Base-by-base conservation (phyloP, 1,140 invertebrate genomes). In the Chironomus tepperi region DNA sequence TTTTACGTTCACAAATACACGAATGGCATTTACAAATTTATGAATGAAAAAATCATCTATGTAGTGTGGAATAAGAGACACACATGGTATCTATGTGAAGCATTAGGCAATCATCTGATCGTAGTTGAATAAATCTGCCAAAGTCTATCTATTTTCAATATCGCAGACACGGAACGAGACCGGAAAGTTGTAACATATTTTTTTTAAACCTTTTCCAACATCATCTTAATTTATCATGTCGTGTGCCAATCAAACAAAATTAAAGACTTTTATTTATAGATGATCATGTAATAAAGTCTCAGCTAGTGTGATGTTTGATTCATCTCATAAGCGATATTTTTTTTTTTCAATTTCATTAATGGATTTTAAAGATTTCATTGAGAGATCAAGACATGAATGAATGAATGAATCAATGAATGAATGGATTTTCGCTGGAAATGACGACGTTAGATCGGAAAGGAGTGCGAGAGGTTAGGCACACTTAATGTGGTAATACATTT, bases 1-100 rank as follows among this genome's bases (percentile, higher is more conserved):
- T 21, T 15, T 18, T 10, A 18, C 65, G 65, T 21, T 18, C 65
- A 70, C 65, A 70, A 70, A 18, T 10, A 70, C 65, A 70, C n/a
- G 47, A 57, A 57, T 57, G 47, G 47, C 65, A 70, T 70, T 70
- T 18, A 70, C 16, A 70, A 70, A 70, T 70, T 70, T 70, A 70
- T 70, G 65, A 70, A 70, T 70, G 65, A 70, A 67, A 70, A 19
- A n/a, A 57, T 12, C 9, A 57, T 18, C 65, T 15, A 70, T 70
- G 6, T 7, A 34, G 47, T 57, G 47, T 57, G 47, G 47, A n/a
- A 57, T 34, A 34, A 34, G 24, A 34, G 24, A 34, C 24, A 34
- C 24, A 34, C 24, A 57, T 57, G 47, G 47, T 57, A 57, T n/a
- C 47, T 57, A 57, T 57, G 12, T 57, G 12, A 34, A 34, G 24